Base-by-base conservation (phyloP, 2,113 vertebrate species). In the Otus sunia region DNA sequence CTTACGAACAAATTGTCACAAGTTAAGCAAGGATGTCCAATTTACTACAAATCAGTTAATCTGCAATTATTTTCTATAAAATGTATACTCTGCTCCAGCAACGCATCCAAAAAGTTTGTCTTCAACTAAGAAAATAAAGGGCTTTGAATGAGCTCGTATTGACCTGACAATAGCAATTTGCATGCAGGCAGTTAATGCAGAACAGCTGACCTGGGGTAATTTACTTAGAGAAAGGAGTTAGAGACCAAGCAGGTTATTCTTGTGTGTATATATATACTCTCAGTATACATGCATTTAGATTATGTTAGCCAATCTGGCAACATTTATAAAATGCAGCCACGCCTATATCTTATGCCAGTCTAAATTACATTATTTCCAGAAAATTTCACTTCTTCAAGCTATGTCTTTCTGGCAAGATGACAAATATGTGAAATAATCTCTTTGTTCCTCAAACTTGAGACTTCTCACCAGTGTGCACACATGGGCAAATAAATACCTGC, bases 371-470 rank as follows among this genome's bases (percentile, higher is more conserved):
- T 11, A 15, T 60, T 94, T 68, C 73, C 77, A 92, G 39, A 92
- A 95, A 80, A 90, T 18, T 79, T 88, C 55, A 85, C 45, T 94
- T 91, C 77, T 90, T 79, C 91, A 60, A 91, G 62, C 66, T 58
- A 45, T 7, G 21, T 75, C 77, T 76, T 92, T 52, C 81, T 76
- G 81, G 77, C 45, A 79, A 69, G 58, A 73, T 62, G 71, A 79
- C 68, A 91, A 41, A 79, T 2, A 34, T 19, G 27, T 72, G 53
- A 91, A 94, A 87, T 53, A 72, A 72, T 8, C 34, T 84, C 49
- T 39, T 68, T 69, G 18, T 69, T 96, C 66, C 37, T 85, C 71
- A 90, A 34, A 73, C 14, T 34, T 50, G 25, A 76, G 50, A 72
- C 64, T 88, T 80, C 72, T 64, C 85, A 63, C 12, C 37, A n/a